Base-by-base conservation (phyloP, 2,113 vertebrate genomes). In the Cavia aperea region DNA sequence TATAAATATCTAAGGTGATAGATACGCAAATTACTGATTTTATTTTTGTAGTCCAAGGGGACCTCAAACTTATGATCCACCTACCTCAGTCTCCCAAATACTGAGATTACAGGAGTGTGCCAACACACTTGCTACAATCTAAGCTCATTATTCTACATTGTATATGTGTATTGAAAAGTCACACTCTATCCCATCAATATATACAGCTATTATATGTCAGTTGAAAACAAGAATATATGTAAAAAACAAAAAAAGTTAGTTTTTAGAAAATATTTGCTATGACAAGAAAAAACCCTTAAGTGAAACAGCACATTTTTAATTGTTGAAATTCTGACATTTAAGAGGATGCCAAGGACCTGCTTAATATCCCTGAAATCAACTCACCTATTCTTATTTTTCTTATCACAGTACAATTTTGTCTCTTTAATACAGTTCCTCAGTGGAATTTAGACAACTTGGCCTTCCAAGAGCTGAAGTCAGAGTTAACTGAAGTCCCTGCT, bases 381-480 rank as follows among this genome's bases (percentile, higher is more conserved):
- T 73, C 11, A 5, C 46, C 33, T 49, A 54, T 8, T 86, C n/a
- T 39, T 54, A 29, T 26, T 1, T 21, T 39, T 65, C 36, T 70
- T 49, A 14, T 91, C 81, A 81, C 0, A 43, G 29, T 23, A 24
- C 5, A 23, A 72, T 46, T 54, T 49, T 36, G 7, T 93, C 68
- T 92, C 81, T 91, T 89, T 16, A 4, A 94, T 3, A 1, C 46
- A 98, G 97, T 85, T 79, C 73, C 97, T 14, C 93, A 88, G 56
- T 99, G 98, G 98, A 97, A 97, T 88, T 79, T 96, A 1, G 97
- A 98, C 86, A 81, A 92, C 6, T 14, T 97, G 23, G 93, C 97
- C 62, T 99, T 98, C 96, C 99, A 98, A 96, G 99, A 99, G 97
- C 93, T 99, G 95, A 99, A 99, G 97, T 98, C 99, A 0, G 98